These are phyloP conservation scores for Apteryx mantelli DNA, from an alignment of 2,113 vertebrate species.

Conservation along the genomic window DNA sequence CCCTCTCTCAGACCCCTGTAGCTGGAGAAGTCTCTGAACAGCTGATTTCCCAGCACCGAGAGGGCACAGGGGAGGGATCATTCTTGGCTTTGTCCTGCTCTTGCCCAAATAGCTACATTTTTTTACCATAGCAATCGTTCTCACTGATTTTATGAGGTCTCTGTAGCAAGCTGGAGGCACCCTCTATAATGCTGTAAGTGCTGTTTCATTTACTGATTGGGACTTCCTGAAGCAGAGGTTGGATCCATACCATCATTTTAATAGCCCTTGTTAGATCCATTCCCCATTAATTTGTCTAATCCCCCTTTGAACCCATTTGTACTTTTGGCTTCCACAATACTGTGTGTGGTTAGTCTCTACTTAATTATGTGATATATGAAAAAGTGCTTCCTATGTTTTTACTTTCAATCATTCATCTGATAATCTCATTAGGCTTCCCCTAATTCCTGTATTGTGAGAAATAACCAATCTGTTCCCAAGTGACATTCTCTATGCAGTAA, in stretches of 20 bases:
- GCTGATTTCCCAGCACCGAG: conserved; percentile 32
- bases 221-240: not conserved
- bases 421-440: not conserved
- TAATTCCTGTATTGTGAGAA: conserved; percentile 14
- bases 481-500: not conserved
- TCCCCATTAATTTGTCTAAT: conserved; percentile 35
- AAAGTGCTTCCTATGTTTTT: conserved; percentile 36
- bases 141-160: not conserved
- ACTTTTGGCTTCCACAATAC: not conserved
- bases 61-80: not conserved
- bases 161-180: not conserved
- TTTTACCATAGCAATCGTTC: not conserved
- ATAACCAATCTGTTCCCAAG: not conserved
- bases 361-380: conserved; percentile 32
- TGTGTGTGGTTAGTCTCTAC: not conserved
- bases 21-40: conserved; percentile 36
- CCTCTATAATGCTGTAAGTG: not conserved
- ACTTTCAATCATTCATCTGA: not conserved
- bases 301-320: not conserved
- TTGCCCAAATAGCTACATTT: not conserved
- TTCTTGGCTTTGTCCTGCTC: not conserved
- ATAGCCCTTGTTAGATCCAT: conserved; percentile 1
- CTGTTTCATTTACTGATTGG: conserved; percentile 29
- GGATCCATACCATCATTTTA: not conserved
- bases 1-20: conserved; percentile 52